A percentile compares a stretch with the other conserved stretches of the same genome.
These are phyloP conservation scores for Nasonia longicornis DNA, from an alignment of 1,140 invertebrate species.

Conservation along the genomic window DNA sequence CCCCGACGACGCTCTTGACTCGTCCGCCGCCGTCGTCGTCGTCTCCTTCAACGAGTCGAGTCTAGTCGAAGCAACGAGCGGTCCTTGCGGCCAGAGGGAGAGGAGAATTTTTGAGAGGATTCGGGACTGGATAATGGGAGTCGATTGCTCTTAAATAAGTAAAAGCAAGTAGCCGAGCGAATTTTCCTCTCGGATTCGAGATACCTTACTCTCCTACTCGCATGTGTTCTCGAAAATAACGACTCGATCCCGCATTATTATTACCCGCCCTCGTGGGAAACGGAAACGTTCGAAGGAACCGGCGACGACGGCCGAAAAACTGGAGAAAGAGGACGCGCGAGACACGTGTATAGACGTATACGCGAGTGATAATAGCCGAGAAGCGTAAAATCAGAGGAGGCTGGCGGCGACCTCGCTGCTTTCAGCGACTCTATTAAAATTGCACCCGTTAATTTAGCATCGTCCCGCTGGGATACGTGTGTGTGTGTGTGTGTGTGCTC, in stretches of 20 bases:
- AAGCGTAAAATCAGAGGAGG: conserved; percentile 53
- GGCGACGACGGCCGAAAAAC: background rate
- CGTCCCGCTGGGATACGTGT: conserved; percentile 45
- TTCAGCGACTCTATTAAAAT: conserved; percentile 60
- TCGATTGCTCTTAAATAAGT: conserved; percentile 3
- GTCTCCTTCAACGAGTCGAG: background rate
- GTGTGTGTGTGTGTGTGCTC: background rate
- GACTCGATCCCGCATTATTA: background rate
- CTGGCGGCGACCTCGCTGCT: conserved; percentile 40
- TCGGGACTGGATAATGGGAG: background rate
- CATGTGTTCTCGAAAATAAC: background rate
- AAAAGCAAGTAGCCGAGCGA: background rate
- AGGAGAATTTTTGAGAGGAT: background rate
- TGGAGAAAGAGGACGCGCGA: conserved; percentile 26
- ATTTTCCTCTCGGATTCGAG: background rate
- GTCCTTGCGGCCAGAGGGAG: background rate
- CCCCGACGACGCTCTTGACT: conserved; percentile 25
- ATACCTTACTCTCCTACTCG: background rate
- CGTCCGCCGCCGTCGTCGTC: background rate
- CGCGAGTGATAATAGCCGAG: conserved; percentile 34
- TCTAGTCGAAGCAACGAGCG: background rate
- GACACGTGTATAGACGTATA: background rate
- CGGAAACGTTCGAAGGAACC: background rate
- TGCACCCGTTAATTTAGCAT: conserved; percentile 60
- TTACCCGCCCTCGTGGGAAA: background rate